A percentile compares a stretch with the other conserved stretches of the same genome.
phyloP scores from a whole-genome alignment of 2,113 vertebrate species.

The Phyllostomus hastatus region DNA sequence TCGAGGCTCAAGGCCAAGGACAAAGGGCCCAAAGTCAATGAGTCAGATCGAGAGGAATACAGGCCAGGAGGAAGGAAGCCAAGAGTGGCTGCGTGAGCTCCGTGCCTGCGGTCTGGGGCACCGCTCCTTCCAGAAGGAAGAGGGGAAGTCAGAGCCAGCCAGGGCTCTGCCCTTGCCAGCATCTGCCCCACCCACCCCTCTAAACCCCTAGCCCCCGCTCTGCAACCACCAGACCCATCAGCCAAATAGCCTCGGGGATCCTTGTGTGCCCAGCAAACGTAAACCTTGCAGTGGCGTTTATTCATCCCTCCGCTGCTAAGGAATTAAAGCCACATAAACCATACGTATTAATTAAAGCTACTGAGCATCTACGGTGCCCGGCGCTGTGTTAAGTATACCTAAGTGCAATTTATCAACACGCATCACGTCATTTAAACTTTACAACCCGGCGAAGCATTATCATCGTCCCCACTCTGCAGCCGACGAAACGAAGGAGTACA shows the following conservation, averaged over 20 bases:
- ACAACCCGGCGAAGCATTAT: too few species aligned
- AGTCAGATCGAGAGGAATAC: conserved; percentile 16
- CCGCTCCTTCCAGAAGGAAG: background rate
- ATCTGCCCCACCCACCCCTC: background rate
- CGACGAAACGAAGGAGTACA: background rate
- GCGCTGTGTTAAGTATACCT: background rate
- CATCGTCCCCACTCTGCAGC: background rate
- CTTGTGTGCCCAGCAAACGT: accelerated
- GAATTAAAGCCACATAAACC: background rate
- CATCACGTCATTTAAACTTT: background rate
- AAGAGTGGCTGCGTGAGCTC: accelerated
- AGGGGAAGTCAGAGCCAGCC: background rate
- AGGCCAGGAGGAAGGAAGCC: background rate
- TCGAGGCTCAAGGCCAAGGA: background rate
- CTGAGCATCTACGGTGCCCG: background rate
- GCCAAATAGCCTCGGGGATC: background rate
- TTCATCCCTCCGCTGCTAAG: background rate
- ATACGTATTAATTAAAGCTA: background rate
- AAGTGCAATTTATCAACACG: background rate
- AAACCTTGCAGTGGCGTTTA: background rate
- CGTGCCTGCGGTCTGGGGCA: background rate
- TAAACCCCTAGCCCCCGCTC: accelerated
- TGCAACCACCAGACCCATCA: background rate
- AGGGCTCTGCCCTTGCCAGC: background rate
- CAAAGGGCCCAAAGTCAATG: conserved; percentile 19